phyloP scores from a whole-genome alignment of 2,113 vertebrate species.

The Antechinus flavipes region DNA sequence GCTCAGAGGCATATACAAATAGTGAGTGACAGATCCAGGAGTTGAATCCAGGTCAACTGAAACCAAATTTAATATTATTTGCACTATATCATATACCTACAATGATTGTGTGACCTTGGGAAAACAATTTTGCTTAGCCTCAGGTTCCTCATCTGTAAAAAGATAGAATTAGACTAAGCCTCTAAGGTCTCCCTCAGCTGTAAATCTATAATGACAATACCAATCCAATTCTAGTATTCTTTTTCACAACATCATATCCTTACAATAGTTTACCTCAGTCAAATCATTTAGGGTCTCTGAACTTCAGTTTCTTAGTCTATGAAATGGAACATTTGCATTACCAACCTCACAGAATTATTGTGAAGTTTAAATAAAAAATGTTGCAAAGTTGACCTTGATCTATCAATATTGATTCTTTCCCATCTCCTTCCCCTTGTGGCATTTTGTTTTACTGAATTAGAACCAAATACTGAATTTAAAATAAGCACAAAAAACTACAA shows the following conservation, averaged over 20 bases:
- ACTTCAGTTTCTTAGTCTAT: neutral
- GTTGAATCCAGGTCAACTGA: neutral
- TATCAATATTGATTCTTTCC: neutral
- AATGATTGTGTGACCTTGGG: neutral
- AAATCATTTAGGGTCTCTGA: neutral
- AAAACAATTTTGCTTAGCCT: neutral
- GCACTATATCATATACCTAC: neutral
- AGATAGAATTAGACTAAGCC: neutral
- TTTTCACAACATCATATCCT: neutral
- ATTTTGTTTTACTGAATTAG: neutral
- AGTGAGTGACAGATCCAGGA: neutral
- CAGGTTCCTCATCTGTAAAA: neutral
- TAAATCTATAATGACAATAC: neutral
- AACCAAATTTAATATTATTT: neutral
- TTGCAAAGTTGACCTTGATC: neutral
- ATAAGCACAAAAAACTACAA: conserved; percentile 10
- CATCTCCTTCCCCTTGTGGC: neutral
- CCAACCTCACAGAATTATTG: neutral
- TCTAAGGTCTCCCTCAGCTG: neutral
- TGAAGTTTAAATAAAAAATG: neutral
- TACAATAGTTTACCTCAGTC: neutral
- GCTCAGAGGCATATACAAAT: neutral
- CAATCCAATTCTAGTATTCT: neutral
- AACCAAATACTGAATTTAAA: neutral
- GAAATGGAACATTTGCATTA: neutral